Evolutionary conservation across 2,113 vertebrate genomes (phyloP).

Genomic region (Callorhinus ursinus): DNA sequence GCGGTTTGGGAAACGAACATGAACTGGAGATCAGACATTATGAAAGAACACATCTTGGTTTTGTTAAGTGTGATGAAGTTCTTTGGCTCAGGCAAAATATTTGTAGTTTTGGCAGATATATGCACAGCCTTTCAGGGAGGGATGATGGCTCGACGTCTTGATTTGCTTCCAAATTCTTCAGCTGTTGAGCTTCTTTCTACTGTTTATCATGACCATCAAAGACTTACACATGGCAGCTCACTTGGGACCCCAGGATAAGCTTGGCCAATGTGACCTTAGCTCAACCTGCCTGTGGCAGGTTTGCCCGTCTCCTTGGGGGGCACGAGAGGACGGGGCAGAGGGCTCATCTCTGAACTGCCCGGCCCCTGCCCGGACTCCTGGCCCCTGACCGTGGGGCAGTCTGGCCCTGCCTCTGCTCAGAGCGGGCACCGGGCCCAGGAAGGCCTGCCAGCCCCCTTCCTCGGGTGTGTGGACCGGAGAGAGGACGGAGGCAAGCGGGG

Average conservation of each 20-base stretch:
- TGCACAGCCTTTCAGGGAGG: not conserved
- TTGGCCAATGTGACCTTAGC: not conserved
- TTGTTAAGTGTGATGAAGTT: not conserved
- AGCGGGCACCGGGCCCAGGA: fast-evolving
- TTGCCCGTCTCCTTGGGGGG: not conserved
- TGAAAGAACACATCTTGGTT: not conserved
- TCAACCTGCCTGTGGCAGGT: not conserved
- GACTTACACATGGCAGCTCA: fast-evolving
- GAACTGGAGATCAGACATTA: not conserved
- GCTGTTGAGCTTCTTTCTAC: not conserved
- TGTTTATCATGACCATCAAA: fast-evolving
- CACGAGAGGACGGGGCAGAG: not conserved
- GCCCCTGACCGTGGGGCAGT: not conserved
- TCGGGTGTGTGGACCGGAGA: not conserved
- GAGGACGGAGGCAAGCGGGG: not conserved
- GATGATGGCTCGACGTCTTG: no score
- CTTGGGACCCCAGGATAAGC: not conserved
- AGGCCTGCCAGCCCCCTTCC: not conserved
- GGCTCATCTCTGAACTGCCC: not conserved
- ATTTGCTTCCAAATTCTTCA: not conserved
- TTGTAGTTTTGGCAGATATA: not conserved
- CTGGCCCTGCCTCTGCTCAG: not conserved
- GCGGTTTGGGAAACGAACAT: not conserved
- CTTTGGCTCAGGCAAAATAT: not conserved
- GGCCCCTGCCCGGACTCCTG: not conserved